Percentiles rank a stretch among this genome's conserved stretches.
phyloP scores from a whole-genome alignment of 2,888 invertebrate species.

The Hymenopus coronatus region DNA sequence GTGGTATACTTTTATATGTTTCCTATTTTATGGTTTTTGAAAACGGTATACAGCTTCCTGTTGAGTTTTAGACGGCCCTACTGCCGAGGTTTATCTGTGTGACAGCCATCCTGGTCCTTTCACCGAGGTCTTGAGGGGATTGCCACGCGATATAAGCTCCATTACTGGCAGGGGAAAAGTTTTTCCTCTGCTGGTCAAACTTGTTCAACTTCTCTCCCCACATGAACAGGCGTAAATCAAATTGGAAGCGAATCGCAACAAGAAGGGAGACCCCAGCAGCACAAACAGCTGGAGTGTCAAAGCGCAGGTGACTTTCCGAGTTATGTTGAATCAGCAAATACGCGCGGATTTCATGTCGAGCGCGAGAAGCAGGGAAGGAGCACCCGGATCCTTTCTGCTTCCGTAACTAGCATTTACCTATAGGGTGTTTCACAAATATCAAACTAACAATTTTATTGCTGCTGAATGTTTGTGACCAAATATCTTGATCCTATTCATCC shows the following conservation, averaged over 20 bases:
- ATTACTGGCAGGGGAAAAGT: neutral
- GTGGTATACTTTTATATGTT: neutral
- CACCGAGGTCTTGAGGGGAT: neutral
- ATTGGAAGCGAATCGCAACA: neutral
- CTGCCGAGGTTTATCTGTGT: neutral
- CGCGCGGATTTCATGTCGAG: neutral
- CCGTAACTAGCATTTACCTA: too few species aligned
- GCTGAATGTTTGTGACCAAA: too few species aligned
- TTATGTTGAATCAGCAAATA: neutral
- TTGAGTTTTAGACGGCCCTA: neutral
- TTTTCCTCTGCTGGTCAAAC: neutral
- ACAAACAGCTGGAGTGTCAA: neutral
- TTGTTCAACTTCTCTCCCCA: neutral
- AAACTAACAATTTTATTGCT: too few species aligned
- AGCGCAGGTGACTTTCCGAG: neutral
- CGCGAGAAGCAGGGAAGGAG: too few species aligned
- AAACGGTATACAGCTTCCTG: neutral
- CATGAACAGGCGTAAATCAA: neutral
- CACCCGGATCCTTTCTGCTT: too few species aligned
- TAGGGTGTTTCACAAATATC: too few species aligned
- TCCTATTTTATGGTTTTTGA: neutral
- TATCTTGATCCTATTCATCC: too few species aligned
- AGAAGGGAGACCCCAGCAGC: neutral
- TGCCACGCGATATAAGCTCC: neutral
- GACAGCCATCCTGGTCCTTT: neutral